A percentile compares a stretch with the other conserved stretches of the same genome.
Evolutionary conservation across 2,113 vertebrate genomes (phyloP).

Genomic region (Crotalus viridis): DNA sequence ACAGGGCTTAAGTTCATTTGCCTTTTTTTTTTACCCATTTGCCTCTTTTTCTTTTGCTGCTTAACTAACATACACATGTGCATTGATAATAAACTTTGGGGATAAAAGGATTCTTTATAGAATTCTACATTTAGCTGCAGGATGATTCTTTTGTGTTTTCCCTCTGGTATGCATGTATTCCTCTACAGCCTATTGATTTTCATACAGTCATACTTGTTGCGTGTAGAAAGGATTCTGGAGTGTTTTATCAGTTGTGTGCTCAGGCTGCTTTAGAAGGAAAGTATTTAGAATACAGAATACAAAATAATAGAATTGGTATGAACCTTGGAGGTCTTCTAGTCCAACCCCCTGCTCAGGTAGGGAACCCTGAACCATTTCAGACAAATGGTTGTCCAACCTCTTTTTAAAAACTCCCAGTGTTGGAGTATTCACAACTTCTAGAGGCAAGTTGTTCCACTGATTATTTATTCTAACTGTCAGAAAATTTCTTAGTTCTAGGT

Average conservation of each 20-base stretch:
- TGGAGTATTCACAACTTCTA: too few relatives aligned
- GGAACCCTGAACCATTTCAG: too few relatives aligned
- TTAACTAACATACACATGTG: neutral
- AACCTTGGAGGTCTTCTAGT: too few relatives aligned
- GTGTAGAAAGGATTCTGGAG: neutral
- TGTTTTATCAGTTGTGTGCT: neutral
- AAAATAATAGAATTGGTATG: too few relatives aligned
- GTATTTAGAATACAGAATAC: too few relatives aligned
- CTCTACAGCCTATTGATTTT: neutral
- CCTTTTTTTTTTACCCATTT: neutral
- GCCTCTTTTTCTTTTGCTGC: neutral
- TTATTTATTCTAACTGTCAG: too few relatives aligned
- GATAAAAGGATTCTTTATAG: neutral
- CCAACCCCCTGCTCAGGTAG: too few relatives aligned
- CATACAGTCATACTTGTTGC: too few relatives aligned
- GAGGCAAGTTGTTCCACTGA: too few relatives aligned
- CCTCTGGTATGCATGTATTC: neutral
- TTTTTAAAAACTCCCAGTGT: too few relatives aligned
- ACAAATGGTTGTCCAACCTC: too few relatives aligned
- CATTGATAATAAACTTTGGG: neutral
- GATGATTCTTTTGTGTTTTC: too few relatives aligned
- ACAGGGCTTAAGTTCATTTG: neutral
- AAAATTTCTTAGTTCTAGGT: neutral
- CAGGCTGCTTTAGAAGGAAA: neutral
- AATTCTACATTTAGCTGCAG: neutral